Conservation (phyloP, 1,140 invertebrate species). For the Drosophila pseudoobscura region DNA sequence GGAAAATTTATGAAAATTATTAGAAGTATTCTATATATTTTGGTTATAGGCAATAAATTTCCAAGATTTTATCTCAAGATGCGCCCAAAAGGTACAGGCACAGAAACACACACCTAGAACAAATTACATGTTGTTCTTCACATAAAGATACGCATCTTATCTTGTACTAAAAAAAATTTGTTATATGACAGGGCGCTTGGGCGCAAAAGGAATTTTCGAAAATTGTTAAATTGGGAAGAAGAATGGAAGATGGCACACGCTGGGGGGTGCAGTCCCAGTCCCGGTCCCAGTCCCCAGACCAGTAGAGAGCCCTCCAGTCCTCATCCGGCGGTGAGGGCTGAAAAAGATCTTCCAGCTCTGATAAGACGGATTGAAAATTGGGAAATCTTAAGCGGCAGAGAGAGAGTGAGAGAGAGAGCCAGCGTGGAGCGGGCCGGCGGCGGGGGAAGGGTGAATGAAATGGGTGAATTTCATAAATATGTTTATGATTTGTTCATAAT, state of each 20-base stretch:
- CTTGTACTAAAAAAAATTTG: slow-evolving; percentile 72
- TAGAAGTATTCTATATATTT: slow-evolving; percentile 81
- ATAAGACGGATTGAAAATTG: slow-evolving; percentile 51
- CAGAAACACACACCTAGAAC: slow-evolving; percentile 45
- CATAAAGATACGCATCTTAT: slow-evolving; percentile 81
- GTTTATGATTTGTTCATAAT: slow-evolving; percentile 76
- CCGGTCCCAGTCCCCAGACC: background rate
- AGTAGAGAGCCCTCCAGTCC: background rate
- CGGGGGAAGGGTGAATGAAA: slow-evolving; percentile 64
- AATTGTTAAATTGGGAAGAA: slow-evolving; percentile 45
- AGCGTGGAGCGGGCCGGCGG: background rate
- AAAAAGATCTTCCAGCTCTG: slow-evolving; percentile 51
- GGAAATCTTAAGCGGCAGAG: slow-evolving; percentile 8
- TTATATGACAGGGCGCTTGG: slow-evolving; percentile 74
- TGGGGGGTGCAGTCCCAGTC: slow-evolving; percentile 62
- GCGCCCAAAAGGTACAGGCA: slow-evolving; percentile 61
- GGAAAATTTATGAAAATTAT: slow-evolving; percentile 80
- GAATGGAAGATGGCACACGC: slow-evolving; percentile 70
- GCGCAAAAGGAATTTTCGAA: slow-evolving; percentile 65
- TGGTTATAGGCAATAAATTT: slow-evolving; percentile 79
- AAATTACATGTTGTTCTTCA: slow-evolving; percentile 82
- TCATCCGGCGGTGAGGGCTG: slow-evolving; percentile 18
- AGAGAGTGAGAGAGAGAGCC: background rate
- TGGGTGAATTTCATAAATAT: slow-evolving; percentile 71
- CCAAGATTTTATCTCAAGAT: slow-evolving; percentile 78